Evolutionary conservation across 1,140 invertebrate genomes (phyloP).

Genomic region (Adoxophyes honmai): DNA sequence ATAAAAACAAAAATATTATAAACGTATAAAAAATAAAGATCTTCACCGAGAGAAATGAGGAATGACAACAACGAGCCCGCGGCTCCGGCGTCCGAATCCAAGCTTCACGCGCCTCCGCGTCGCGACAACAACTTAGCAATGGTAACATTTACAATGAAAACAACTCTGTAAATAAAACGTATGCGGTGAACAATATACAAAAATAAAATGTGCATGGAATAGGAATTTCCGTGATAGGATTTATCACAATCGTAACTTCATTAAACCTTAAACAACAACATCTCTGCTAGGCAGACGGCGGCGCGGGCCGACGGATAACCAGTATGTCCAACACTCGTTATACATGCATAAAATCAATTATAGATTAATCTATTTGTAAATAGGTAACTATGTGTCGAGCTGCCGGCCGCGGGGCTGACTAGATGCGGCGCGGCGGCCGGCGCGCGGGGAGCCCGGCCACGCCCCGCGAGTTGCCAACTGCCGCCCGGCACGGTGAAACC

Average conservation of each 20-base stretch:
- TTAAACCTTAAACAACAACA: conserved; percentile 41
- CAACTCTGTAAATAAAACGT: conserved; percentile 50
- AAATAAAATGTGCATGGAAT: conserved; percentile 66
- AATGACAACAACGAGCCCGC: conserved; percentile 54
- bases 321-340: conserved; percentile 30
- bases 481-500: too few relatives aligned
- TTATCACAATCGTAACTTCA: conserved; percentile 61
- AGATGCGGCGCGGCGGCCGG: neutral
- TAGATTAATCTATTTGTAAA: conserved; percentile 50
- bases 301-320: conserved; percentile 24
- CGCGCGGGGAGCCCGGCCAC: neutral
- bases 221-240: conserved; percentile 66
- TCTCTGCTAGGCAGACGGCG: conserved; percentile 39
- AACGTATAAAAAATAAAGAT: conserved; percentile 76
- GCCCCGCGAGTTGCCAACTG: too few relatives aligned
- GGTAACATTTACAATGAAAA: conserved; percentile 75
- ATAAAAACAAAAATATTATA: conserved; percentile 46
- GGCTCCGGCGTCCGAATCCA: conserved; percentile 23
- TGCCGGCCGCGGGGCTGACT: conserved; percentile 19
- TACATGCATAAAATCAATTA: conserved; percentile 48
- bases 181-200: conserved; percentile 55
- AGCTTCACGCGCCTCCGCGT: conserved; percentile 30
- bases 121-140: conserved; percentile 69
- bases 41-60: conserved; percentile 65
- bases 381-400: conserved; percentile 46